Evolutionary conservation across 2,888 invertebrate species (phyloP).

Genomic region (Baccha elongata): DNA sequence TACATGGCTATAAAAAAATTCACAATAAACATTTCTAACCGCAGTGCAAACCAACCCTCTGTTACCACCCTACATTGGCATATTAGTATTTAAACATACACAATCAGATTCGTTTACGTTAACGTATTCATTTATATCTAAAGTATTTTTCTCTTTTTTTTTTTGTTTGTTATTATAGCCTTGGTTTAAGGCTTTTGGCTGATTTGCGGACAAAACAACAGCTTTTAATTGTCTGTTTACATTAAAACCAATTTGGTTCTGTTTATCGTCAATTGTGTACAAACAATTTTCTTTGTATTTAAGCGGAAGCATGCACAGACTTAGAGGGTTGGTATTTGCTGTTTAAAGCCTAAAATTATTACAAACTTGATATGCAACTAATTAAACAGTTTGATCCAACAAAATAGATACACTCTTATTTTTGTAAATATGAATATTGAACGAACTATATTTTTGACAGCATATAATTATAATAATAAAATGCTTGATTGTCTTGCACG

Average conservation of each 20-base stretch:
- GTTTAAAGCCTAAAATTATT: constrained; percentile 16
- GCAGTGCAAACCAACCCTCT: neutral
- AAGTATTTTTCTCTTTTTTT: neutral
- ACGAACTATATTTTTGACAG: too few relatives aligned
- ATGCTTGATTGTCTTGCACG: too few relatives aligned
- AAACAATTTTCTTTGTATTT: constrained; percentile 9
- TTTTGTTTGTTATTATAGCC: neutral
- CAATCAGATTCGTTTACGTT: neutral
- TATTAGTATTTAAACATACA: neutral
- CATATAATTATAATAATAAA: too few relatives aligned
- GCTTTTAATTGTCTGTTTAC: constrained; percentile 45
- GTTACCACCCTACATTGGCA: neutral
- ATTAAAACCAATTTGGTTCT: constrained; percentile 36
- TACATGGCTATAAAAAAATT: neutral
- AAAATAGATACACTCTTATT: neutral
- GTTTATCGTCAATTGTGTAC: constrained; percentile 32
- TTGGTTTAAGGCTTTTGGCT: constrained; percentile 1
- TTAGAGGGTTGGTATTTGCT: constrained; percentile 22
- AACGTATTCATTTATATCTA: neutral
- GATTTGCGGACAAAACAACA: constrained; percentile 26
- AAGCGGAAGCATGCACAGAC: constrained; percentile 39
- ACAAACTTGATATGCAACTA: constrained; percentile 24
- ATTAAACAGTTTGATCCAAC: neutral
- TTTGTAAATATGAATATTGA: too few relatives aligned
- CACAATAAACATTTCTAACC: neutral